These are phyloP conservation scores for Timandra comae DNA, from an alignment of 2,888 invertebrate genomes.

Conservation along the genomic window DNA sequence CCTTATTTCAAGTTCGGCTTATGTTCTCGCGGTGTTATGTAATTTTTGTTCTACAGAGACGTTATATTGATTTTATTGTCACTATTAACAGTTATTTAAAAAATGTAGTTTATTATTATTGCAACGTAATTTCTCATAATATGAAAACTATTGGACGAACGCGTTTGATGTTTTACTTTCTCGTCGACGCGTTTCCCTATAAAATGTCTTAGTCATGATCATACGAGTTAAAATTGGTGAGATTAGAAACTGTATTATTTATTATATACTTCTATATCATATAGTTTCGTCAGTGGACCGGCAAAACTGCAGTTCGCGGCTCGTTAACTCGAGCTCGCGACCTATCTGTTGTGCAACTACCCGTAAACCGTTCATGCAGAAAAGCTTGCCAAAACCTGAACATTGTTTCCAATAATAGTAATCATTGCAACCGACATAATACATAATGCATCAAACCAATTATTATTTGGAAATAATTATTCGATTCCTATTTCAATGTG, in stretches of 20 bases:
- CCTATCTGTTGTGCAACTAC: conserved; percentile 50
- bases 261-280: conserved; percentile 30
- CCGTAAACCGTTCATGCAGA: conserved; percentile 47
- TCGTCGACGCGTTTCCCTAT: conserved; percentile 14
- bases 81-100: too few relatives aligned
- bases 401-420: conserved; percentile 11
- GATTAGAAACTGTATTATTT: conserved; percentile 26
- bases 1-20: too few relatives aligned
- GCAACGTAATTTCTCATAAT: too few relatives aligned
- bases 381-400: conserved; percentile 46
- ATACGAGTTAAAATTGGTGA: conserved; percentile 14
- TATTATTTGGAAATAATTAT: conserved; percentile 6
- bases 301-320: conserved; percentile 48
- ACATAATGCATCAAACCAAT: conserved; percentile 23
- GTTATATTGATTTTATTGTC: too few relatives aligned
- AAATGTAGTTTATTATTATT: too few relatives aligned
- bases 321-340: conserved; percentile 44
- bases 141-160: too few relatives aligned
- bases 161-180: conserved; percentile 21
- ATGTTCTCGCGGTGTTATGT: too few relatives aligned
- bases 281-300: conserved; percentile 45
- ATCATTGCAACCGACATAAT: conserved; percentile 23
- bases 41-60: too few relatives aligned
- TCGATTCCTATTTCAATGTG: too few relatives aligned
- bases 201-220: conserved; percentile 8